Conservation (phyloP, 2,113 vertebrate genomes). For the Podilymbus podiceps region DNA sequence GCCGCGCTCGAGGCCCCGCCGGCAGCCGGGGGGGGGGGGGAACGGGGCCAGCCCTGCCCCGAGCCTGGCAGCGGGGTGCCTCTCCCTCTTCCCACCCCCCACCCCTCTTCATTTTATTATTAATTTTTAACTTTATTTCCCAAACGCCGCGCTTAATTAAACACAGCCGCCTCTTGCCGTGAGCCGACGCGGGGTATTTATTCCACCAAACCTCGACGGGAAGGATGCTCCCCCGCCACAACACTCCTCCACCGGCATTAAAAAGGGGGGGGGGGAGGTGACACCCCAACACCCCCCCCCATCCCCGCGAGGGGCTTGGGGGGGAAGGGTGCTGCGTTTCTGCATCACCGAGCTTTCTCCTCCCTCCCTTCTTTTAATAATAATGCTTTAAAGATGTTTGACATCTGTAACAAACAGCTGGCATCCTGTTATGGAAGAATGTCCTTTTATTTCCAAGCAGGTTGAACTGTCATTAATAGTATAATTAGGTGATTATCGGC, state of each 20-base stretch:
- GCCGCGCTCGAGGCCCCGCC: not conserved
- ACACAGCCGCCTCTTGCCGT: constrained; percentile 37
- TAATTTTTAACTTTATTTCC: not conserved
- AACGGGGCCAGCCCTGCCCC: not conserved
- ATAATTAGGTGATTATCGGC: constrained; percentile 86
- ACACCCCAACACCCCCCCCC: not conserved
- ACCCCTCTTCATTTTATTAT: not conserved
- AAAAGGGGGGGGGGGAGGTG: too few species aligned
- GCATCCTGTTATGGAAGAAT: constrained; percentile 79
- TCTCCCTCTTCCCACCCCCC: too few species aligned
- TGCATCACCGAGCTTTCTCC: constrained; percentile 18
- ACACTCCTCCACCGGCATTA: too few species aligned
- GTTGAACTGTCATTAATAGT: constrained; percentile 87
- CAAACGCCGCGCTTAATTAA: constrained; percentile 60
- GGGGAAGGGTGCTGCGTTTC: not conserved
- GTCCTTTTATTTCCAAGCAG: constrained; percentile 82
- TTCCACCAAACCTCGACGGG: not conserved
- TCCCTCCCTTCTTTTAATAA: constrained; percentile 62
- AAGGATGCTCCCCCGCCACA: not conserved
- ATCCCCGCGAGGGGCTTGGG: not conserved
- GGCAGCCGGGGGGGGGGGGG: too few species aligned
- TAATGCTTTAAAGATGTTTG: constrained; percentile 78
- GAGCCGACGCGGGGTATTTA: constrained; percentile 32
- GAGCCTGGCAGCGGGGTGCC: not conserved
- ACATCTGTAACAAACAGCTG: constrained; percentile 87